Percentiles rank a stretch among this genome's conserved stretches.
These are phyloP conservation scores for Lepisosteus osseus DNA, from an alignment of 2,113 vertebrate species.

Conservation along the genomic window DNA sequence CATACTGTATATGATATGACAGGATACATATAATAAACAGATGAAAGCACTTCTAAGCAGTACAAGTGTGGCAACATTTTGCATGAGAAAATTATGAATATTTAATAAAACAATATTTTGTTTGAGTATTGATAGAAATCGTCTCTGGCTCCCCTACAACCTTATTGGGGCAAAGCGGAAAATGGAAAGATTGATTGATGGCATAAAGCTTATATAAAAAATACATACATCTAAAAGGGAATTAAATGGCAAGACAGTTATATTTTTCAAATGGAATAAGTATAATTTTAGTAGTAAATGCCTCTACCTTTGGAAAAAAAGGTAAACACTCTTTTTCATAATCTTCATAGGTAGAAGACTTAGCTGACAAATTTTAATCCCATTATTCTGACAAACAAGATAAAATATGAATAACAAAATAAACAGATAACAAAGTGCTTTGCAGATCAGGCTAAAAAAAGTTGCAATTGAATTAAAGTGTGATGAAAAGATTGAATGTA, in stretches of 20 bases:
- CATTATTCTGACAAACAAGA: constrained; percentile 60
- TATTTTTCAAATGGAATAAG: constrained; percentile 72
- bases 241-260: constrained; percentile 60
- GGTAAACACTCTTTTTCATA: constrained; percentile 65
- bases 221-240: constrained; percentile 47
- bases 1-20: no score
- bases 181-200: constrained; percentile 22
- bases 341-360: constrained; percentile 49
- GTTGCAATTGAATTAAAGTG: no score
- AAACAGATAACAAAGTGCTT: constrained; percentile 48
- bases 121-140: no score
- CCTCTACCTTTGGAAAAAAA: constrained; percentile 37
- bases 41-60: no score
- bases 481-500: no score
- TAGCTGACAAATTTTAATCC: constrained; percentile 55
- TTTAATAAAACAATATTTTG: no score
- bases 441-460: no score
- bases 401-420: constrained; percentile 69
- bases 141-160: no score
- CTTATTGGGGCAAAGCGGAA: no score
- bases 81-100: no score
- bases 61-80: no score
- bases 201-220: constrained; percentile 46
- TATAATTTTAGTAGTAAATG: constrained; percentile 54
- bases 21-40: no score